Evolutionary conservation across 1,140 invertebrate genomes (phyloP).

Genomic region (Trichonephila inaurata): DNA sequence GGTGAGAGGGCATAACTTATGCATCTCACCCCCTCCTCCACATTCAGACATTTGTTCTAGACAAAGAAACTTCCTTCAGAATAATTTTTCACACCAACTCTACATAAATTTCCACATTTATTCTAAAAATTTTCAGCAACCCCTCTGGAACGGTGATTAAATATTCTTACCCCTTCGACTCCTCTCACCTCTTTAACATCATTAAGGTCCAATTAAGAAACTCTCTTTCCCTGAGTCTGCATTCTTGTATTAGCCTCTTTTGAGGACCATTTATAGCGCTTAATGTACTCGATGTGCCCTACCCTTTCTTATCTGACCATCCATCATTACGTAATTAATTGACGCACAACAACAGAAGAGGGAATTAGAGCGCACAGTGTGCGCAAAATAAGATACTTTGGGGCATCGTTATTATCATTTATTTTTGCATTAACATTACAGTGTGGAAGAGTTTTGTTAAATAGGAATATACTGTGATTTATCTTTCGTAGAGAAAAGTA

Average conservation of each 20-base stretch:
- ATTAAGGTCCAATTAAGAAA: slow-evolving; percentile 32
- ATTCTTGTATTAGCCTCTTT: slow-evolving; percentile 28
- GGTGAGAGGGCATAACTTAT: too few relatives aligned
- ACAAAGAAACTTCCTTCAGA: too few relatives aligned
- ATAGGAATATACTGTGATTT: too few relatives aligned
- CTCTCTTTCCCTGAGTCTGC: neutral
- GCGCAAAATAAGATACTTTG: neutral
- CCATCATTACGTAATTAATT: slow-evolving; percentile 28
- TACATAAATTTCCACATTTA: neutral
- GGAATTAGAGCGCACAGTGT: neutral
- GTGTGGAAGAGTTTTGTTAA: too few relatives aligned
- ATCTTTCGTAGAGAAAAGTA: too few relatives aligned
- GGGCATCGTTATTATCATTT: slow-evolving; percentile 4
- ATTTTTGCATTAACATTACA: neutral
- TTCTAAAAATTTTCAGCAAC: neutral
- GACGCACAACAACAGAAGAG: neutral
- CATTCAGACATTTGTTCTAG: too few relatives aligned
- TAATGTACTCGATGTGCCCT: neutral
- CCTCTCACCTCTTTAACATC: slow-evolving; percentile 34
- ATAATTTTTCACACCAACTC: neutral
- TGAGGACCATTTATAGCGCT: slow-evolving; percentile 26
- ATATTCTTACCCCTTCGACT: slow-evolving; percentile 13
- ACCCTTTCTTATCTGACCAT: slow-evolving; percentile 2
- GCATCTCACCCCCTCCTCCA: too few relatives aligned
- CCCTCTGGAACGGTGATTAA: slow-evolving; percentile 4